These are phyloP conservation scores for Cephus spinipes DNA, from an alignment of 2,888 invertebrate species.

Conservation along the genomic window DNA sequence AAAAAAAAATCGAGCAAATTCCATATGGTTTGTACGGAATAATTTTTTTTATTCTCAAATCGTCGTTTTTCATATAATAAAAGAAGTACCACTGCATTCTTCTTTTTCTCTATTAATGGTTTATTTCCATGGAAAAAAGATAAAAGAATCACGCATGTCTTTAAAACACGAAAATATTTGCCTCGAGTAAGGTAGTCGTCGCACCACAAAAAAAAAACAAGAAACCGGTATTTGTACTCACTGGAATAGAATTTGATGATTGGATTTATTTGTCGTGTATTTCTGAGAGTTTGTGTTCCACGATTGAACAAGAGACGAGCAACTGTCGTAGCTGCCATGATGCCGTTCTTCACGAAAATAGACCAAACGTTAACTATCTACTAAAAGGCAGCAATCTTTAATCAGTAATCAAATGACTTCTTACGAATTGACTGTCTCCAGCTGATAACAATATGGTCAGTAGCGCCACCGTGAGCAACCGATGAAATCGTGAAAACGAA, in stretches of 20 bases:
- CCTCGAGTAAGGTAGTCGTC: neutral
- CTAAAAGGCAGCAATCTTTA: neutral
- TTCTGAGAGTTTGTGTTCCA: slow-evolving; percentile 24
- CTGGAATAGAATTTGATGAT: slow-evolving; percentile 50
- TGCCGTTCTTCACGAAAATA: slow-evolving; percentile 6
- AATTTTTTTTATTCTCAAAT: neutral
- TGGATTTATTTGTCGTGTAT: slow-evolving; percentile 29
- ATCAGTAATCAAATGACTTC: neutral
- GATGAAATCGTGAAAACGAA: neutral
- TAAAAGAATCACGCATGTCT: neutral
- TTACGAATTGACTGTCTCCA: neutral
- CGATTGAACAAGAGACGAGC: slow-evolving; percentile 32
- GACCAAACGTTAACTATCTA: neutral
- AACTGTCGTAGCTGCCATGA: slow-evolving; percentile 44
- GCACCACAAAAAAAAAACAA: neutral
- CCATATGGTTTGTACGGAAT: neutral
- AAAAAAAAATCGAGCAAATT: neutral
- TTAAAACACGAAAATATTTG: neutral
- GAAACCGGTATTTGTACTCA: slow-evolving; percentile 37
- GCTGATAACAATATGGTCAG: neutral
- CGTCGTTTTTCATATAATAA: neutral
- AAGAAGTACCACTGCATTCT: neutral
- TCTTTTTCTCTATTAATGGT: neutral
- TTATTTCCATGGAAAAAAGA: neutral
- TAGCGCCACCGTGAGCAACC: neutral